A percentile compares a stretch with the other conserved stretches of the same genome.
Conservation (phyloP, 2,113 vertebrate species). For the Peromyscus polionotus region DNA sequence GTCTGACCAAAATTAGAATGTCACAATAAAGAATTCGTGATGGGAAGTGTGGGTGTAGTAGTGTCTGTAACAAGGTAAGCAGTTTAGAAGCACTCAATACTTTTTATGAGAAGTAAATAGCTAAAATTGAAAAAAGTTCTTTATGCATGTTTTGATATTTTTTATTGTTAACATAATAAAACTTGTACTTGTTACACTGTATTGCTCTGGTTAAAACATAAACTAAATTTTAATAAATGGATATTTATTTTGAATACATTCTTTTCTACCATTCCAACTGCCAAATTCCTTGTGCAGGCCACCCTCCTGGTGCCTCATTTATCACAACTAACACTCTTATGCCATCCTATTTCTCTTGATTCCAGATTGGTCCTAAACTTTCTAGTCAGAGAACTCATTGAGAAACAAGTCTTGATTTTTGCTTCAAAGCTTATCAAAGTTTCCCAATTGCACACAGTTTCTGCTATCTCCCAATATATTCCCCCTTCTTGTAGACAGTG, state of each 20-base stretch:
- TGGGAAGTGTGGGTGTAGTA: not conserved
- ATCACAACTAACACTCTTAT: not conserved
- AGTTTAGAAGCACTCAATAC: not conserved
- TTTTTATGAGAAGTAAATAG: not conserved
- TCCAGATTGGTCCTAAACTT: not conserved
- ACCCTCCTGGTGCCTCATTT: not conserved
- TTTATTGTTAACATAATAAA: constrained; percentile 29
- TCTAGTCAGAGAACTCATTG: constrained; percentile 8
- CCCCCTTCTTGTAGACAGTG: not conserved
- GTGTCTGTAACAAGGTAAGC: not conserved
- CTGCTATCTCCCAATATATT: not conserved
- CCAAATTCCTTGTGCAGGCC: not conserved
- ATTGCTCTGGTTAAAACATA: constrained; percentile 30
- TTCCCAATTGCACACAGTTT: not conserved
- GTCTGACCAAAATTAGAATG: not conserved
- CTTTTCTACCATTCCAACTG: not conserved
- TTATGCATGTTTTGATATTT: constrained; percentile 34
- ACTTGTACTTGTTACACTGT: constrained; percentile 51
- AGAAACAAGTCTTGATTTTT: not conserved
- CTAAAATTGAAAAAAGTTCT: constrained; percentile 4
- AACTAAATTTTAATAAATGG: constrained; percentile 48
- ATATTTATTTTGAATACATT: constrained; percentile 64
- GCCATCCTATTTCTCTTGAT: not conserved
- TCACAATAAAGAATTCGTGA: not conserved
- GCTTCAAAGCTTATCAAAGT: not conserved